Conservation (phyloP, 2,113 vertebrate genomes). For the Aphyosemion australe region DNA sequence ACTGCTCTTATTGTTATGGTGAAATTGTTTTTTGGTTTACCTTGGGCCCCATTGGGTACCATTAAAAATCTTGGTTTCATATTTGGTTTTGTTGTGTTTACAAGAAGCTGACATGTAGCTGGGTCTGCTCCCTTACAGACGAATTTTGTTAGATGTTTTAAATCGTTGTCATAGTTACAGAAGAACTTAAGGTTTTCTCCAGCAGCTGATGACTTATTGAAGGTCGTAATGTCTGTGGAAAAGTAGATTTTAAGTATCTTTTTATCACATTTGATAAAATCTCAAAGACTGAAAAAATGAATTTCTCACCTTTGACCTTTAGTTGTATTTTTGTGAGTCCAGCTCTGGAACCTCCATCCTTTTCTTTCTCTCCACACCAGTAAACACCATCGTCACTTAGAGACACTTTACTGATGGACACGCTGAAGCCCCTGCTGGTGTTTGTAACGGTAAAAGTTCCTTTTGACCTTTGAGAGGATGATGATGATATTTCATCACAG, state of each 20-base stretch:
- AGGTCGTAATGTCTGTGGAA: rapidly evolving
- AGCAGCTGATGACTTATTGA: rapidly evolving
- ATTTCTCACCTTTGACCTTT: not conserved
- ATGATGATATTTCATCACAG: not conserved
- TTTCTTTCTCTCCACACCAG: not conserved
- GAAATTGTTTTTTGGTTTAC: rapidly evolving
- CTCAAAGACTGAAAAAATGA: not conserved
- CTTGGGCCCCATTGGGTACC: rapidly evolving
- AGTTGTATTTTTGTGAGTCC: too few species aligned
- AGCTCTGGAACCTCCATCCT: rapidly evolving
- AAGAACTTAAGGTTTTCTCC: conserved; percentile 2
- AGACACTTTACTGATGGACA: conserved; percentile 28
- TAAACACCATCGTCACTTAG: conserved; percentile 2
- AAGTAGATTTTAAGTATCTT: rapidly evolving
- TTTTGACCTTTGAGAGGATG: rapidly evolving
- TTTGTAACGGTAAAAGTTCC: not conserved
- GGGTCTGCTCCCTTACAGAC: conserved; percentile 43
- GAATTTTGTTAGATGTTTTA: not conserved
- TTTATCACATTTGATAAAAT: rapidly evolving
- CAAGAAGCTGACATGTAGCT: not conserved
- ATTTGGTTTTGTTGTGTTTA: rapidly evolving
- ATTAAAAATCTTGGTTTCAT: not conserved
- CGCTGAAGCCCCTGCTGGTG: rapidly evolving
- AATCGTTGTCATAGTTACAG: too few species aligned
- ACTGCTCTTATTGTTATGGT: conserved; percentile 8